Conservation (phyloP, 2,113 vertebrate species). For the Heliornis fulica region DNA sequence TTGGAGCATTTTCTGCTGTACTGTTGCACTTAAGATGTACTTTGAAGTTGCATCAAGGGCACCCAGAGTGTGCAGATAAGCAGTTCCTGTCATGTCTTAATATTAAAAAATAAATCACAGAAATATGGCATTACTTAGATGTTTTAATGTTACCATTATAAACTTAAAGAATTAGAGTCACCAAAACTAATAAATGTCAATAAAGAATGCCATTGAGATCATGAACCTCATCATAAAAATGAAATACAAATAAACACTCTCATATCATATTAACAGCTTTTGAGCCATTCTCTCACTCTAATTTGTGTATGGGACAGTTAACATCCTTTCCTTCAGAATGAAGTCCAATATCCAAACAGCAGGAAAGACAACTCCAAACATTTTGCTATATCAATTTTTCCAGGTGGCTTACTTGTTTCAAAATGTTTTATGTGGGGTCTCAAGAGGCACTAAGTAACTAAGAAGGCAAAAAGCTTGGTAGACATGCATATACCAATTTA, state of each 20-base stretch:
- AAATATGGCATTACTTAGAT: background rate
- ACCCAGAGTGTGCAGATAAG: background rate
- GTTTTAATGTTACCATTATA: constrained; percentile 1
- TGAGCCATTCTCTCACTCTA: background rate
- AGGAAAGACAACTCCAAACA: background rate
- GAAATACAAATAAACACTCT: background rate
- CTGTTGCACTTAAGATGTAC: background rate
- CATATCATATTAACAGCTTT: background rate
- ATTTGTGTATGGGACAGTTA: background rate
- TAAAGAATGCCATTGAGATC: background rate
- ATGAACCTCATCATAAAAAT: background rate
- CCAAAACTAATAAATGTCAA: background rate
- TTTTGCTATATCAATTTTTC: background rate
- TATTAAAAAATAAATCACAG: constrained; percentile 10
- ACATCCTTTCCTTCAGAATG: background rate
- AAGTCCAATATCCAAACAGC: background rate
- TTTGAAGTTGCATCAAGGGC: constrained; percentile 36
- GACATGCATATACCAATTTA: background rate
- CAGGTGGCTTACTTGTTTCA: background rate
- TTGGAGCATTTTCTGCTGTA: background rate
- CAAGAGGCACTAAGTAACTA: background rate
- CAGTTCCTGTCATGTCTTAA: background rate
- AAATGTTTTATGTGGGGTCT: background rate
- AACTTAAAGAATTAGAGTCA: background rate
- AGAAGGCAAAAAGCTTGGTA: background rate